Base-by-base conservation (phyloP, 2,113 vertebrate genomes). In the Propithecus coquereli region DNA sequence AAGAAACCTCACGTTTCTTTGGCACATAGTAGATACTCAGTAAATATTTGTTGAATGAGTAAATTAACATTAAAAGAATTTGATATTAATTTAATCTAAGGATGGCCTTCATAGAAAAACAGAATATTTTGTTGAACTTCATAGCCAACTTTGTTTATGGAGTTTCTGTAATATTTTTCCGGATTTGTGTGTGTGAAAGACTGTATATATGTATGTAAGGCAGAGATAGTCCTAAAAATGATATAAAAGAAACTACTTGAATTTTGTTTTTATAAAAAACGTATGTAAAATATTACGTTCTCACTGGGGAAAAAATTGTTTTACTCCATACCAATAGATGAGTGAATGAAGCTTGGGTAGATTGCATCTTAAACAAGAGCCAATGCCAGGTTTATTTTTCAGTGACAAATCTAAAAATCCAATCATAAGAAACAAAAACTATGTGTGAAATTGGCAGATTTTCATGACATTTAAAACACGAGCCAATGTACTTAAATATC, bases 371-470 rank as follows among this genome's bases (percentile, higher is more conserved):
- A 94, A 90, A 82, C 4, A 83, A 45, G n/a, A 92, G 8, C n/a
- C 47, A 84, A 73, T 84, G 76, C 81, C 88, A 97, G 76, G 13
- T 77, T 77, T 87, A 93, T 84, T 96, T 94, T 92, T 90, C 45
- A 95, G 76, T 76, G 57, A 37, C 37, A 94, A 90, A 80, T 94
- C 59, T 34, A 45, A 95, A 96, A 87, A 82, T 77, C 37, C 57
- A 94, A 87, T 91, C 94, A 96, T 63, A 88, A 87, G 45, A 97
- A 97, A 94, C 95, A 52, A 89, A 96, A 97, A 94, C 68, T 92
- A 91, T 74, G n/a, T 59, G 52, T 96, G 76, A 95, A 96, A 82
- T 63, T 74, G 85, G 87, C 91, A 96, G 30, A 90, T 90, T 91
- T 91, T 82, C 84, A 79, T 85, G 87, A 37, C 63, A 96, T 95